A percentile compares a stretch with the other conserved stretches of the same genome.
Evolutionary conservation across 2,888 invertebrate genomes (phyloP).

Genomic region (Microplitis deprimator): DNA sequence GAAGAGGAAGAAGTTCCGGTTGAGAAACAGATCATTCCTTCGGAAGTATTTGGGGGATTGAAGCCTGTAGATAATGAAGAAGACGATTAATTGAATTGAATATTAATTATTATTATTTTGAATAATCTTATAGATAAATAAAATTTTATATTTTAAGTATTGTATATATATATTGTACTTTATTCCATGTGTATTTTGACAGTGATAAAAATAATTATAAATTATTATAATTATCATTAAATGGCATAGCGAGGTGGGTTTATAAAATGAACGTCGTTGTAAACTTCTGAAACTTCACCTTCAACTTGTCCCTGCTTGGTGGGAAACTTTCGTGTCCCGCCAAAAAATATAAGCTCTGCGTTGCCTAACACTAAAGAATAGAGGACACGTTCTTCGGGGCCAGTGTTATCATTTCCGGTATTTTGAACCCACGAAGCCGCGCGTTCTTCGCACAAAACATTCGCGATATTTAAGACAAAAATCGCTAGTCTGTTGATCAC

Average conservation of each 20-base stretch:
- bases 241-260: slow-evolving; percentile 66
- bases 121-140: background rate
- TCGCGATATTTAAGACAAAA: slow-evolving; percentile 89
- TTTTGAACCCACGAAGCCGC: slow-evolving; percentile 81
- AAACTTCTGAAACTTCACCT: slow-evolving; percentile 66
- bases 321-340: slow-evolving; percentile 88
- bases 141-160: background rate
- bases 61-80: slow-evolving; percentile 70
- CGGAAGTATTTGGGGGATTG: slow-evolving; percentile 92
- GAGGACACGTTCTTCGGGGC: slow-evolving; percentile 91
- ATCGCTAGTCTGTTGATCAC: slow-evolving; percentile 82
- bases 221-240: slow-evolving; percentile 51
- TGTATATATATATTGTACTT: slow-evolving; percentile 8
- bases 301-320: slow-evolving; percentile 72
- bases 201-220: background rate
- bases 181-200: slow-evolving; percentile 1
- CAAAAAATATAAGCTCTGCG: slow-evolving; percentile 95
- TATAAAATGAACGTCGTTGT: slow-evolving; percentile 69
- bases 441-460: slow-evolving; percentile 77
- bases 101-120: background rate
- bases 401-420: slow-evolving; percentile 78
- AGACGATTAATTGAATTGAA: slow-evolving; percentile 39
- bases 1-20: slow-evolving; percentile 79
- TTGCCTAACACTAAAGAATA: slow-evolving; percentile 92
- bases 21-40: slow-evolving; percentile 88